Base-by-base conservation (phyloP, 2,113 vertebrate species). In the Loxodonta africana region DNA sequence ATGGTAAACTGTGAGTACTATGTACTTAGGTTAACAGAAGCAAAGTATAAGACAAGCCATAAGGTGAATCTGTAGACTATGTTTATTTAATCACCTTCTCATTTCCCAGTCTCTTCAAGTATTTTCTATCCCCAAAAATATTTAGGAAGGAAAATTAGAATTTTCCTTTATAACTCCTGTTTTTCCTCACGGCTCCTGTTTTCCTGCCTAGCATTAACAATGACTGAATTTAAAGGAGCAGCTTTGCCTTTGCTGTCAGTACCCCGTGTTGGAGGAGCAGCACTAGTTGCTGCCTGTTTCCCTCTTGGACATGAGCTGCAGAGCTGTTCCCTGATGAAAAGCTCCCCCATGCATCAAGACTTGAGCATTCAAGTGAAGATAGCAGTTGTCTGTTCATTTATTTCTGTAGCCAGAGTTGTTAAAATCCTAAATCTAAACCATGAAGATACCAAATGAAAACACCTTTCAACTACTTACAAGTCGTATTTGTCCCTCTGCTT, bases 391-490 rank as follows among this genome's bases (percentile, higher is more conserved):
- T 91, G 44, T 60, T 94, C 51, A 18, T 90, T 57, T 71, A 82
- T 87, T 84, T 96, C 60, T 94, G 37, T 90, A 96, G 95, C 97
- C 92, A 97, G 91, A 97, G 95, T 67, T 94, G 67, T 92, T 97
- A 76, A 95, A 95, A 92, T 91, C 76, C 95, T 78, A 95, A 95
- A 82, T 60, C 57, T 88, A 81, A 83, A 67, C 83, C 74, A 51
- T 78, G 60, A 88, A 88, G 86, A 89, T 89, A 86, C 76, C 89
- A 96, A 96, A 95, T 84, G 88, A 62, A 69, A 95, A 83, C 65
- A 78, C 74, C 25, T 84, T 76, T 62, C 67, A 88, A 83, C 89
- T 96, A 57, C 92, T 92, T 94, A 81, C 90, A 94, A 83, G 60
- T 57, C 48, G 18, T 81, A 23, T 46, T 60, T 85, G 73, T 83